Evolutionary conservation across 2,797 vertebrate species (phyloP), one percentile per base, ranked within the genome.

Genomic region (Xenops minutus): DNA sequence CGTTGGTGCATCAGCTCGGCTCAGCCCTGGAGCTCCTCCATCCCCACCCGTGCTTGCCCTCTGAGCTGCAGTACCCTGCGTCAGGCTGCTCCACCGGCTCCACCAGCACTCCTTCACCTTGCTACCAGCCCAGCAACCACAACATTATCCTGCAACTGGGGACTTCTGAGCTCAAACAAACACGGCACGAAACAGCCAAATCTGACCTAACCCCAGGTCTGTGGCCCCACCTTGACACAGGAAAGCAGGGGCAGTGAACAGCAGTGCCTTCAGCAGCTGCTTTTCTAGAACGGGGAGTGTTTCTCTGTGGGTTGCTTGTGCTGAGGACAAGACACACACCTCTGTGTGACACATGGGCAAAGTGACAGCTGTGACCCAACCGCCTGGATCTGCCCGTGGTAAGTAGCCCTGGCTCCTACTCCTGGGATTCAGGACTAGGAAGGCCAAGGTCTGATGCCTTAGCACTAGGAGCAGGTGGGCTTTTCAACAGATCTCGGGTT

Each of bases 21-120:
- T 55, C 67, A 69, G 29, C 17, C 63, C 67, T n/a, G 32, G 46
- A 81, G 43, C 36, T 80, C 48, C 48, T 74, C 9, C 48, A 37
- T 9, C 32, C 67, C 18, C 20, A 14, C 16, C 13, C 0, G 0
- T 30, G 37, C n/a, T 29, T 48, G 7, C n/a, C 49, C 1, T 2
- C 58, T 10, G 58, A 75, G 29, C 12, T 18, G 27, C 29, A 5
- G 36, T 26, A 63, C 62, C 34, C 32, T 27, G 26, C 22, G 26
- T n/a, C 58, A 37, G 41, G 29, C 34, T 79, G 46, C 55, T 78
- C 39, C 56, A 59, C 32, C 36, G 56, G 55, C 41, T 41, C 41
- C 43, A 46, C 44, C 21, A 46, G 36, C 56, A 34, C 32, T 39
- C 29, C 54, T 36, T 62, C 55, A 23, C 43, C 46, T n/a, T 26